Conservation (phyloP, 2,888 invertebrate genomes). For the Philereme transversata region DNA sequence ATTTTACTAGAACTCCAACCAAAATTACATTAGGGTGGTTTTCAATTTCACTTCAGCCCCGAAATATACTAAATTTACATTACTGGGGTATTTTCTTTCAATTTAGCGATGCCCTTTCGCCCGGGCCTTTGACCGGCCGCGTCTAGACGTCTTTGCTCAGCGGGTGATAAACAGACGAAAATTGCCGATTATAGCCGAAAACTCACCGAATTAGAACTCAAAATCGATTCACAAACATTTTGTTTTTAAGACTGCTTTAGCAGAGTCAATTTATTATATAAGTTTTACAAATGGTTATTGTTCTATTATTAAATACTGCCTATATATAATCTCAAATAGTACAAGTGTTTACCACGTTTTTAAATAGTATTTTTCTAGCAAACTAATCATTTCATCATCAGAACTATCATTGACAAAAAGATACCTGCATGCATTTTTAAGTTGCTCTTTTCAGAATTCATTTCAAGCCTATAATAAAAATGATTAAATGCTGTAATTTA, state of each 20-base stretch:
- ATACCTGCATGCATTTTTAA: too few species aligned
- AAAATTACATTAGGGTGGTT: slow-evolving; percentile 43
- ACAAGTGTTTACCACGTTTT: too few species aligned
- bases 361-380: too few species aligned
- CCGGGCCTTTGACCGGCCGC: slow-evolving; percentile 71
- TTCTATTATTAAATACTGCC: too few species aligned
- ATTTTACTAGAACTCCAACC: slow-evolving; percentile 1
- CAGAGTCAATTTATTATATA: too few species aligned
- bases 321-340: too few species aligned
- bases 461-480: too few species aligned
- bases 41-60: slow-evolving; percentile 47
- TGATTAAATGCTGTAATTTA: too few species aligned
- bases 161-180: slow-evolving; percentile 51
- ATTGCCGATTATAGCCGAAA: slow-evolving; percentile 45
- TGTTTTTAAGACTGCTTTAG: neutral
- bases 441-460: too few species aligned
- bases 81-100: slow-evolving; percentile 66
- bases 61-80: slow-evolving; percentile 47
- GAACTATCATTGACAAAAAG: too few species aligned
- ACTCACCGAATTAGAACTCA: slow-evolving; percentile 19
- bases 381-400: too few species aligned
- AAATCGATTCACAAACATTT: slow-evolving; percentile 18
- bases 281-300: too few species aligned
- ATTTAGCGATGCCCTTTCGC: slow-evolving; percentile 73
- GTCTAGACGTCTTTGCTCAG: slow-evolving; percentile 73